These are phyloP conservation scores for Azemiops feae DNA, from an alignment of 2,113 vertebrate genomes.

Conservation along the genomic window DNA sequence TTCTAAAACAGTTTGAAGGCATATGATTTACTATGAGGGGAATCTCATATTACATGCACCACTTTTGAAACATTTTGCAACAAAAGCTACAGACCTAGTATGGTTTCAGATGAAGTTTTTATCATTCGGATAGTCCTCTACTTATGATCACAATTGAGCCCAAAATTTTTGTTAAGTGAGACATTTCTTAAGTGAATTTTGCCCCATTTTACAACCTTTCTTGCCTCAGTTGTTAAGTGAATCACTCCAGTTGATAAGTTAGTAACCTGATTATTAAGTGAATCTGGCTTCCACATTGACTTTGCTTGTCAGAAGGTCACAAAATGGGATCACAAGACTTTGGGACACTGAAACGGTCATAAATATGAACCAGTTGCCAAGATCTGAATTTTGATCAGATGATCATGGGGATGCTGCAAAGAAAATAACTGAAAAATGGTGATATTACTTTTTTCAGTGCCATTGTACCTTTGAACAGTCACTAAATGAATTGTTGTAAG, in stretches of 20 bases:
- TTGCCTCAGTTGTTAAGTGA: too few relatives aligned
- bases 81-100: background rate
- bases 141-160: background rate
- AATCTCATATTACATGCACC: background rate
- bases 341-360: background rate
- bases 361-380: background rate
- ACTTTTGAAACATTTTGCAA: background rate
- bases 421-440: background rate
- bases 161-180: background rate
- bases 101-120: background rate
- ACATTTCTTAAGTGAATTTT: background rate
- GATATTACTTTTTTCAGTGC: background rate
- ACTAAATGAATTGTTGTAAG: background rate
- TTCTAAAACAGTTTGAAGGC: background rate
- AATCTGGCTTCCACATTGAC: background rate
- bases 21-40: background rate
- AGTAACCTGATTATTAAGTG: background rate
- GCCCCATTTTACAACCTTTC: background rate
- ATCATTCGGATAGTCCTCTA: background rate
- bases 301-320: background rate
- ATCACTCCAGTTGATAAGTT: background rate
- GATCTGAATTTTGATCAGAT: background rate
- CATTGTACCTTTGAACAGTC: background rate
- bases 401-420: background rate
- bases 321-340: background rate